Percentiles rank a stretch among this genome's conserved stretches.
Evolutionary conservation across 2,888 invertebrate species (phyloP).

Genomic region (Aspidapion aeneum): DNA sequence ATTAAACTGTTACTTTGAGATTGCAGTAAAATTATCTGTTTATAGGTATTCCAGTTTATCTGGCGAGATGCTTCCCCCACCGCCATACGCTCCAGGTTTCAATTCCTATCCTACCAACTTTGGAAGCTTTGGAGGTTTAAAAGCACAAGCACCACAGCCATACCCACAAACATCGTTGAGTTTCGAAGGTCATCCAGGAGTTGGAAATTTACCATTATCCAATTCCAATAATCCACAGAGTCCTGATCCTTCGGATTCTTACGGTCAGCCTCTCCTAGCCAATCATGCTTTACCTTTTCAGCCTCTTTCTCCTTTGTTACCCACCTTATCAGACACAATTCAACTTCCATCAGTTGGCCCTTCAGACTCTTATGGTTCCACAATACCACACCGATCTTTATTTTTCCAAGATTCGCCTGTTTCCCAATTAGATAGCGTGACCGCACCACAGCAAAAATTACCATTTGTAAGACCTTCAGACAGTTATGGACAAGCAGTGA

Average conservation of each 20-base stretch:
- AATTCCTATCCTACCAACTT: background rate
- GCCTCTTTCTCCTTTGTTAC: background rate
- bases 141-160: background rate
- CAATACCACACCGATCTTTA: no score
- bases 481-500: slow-evolving; percentile 8
- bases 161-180: background rate
- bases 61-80: background rate
- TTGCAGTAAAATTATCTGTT: no score
- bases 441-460: background rate
- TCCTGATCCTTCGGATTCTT: background rate
- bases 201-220: slow-evolving; percentile 15
- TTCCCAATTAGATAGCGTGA: background rate
- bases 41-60: background rate
- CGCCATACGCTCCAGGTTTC: background rate
- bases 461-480: background rate
- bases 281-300: background rate
- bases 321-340: background rate
- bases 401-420: no score
- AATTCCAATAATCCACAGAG: background rate
- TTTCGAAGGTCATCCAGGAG: background rate
- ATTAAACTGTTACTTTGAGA: no score
- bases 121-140: background rate
- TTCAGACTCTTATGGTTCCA: slow-evolving; percentile 45
- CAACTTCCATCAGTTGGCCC: slow-evolving; percentile 34
- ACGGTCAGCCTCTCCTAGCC: slow-evolving; percentile 12